Conservation (phyloP, 2,113 vertebrate species). For the Bos javanicus region DNA sequence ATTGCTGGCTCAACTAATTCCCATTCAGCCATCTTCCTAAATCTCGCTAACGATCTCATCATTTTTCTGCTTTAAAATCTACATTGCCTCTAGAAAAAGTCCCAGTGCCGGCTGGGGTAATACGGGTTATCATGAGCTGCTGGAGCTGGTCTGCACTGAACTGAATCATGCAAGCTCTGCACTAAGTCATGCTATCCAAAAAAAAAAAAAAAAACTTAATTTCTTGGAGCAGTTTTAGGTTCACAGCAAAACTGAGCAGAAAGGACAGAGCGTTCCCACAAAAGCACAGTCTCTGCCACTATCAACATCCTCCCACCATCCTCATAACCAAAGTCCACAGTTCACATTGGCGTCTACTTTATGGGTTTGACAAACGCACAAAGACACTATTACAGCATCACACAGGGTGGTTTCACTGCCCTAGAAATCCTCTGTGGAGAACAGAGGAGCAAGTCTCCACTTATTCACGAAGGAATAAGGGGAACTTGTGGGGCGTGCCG, state of each 20-base stretch:
- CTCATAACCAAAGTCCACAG: neutral
- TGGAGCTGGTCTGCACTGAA: neutral
- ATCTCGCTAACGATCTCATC: neutral
- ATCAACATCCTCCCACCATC: neutral
- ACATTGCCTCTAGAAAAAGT: neutral
- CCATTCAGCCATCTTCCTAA: neutral
- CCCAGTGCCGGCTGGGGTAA: neutral
- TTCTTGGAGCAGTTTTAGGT: neutral
- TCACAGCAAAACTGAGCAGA: neutral
- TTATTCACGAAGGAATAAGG: neutral
- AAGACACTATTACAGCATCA: neutral
- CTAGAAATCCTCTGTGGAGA: neutral
- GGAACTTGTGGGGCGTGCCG: rapidly evolving
- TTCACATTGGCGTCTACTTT: no score
- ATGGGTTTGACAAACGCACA: neutral
- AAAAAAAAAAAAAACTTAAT: neutral
- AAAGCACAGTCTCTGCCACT: no score
- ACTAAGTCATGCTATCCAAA: neutral
- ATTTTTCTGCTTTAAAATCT: neutral
- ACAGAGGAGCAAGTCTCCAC: neutral
- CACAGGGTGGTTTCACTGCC: neutral
- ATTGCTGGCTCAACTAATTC: neutral
- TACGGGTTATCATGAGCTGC: neutral
- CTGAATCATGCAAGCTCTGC: neutral
- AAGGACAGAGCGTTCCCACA: neutral